Evolutionary conservation across 2,797 vertebrate species (phyloP).

Genomic region (Gouania willdenowi): DNA sequence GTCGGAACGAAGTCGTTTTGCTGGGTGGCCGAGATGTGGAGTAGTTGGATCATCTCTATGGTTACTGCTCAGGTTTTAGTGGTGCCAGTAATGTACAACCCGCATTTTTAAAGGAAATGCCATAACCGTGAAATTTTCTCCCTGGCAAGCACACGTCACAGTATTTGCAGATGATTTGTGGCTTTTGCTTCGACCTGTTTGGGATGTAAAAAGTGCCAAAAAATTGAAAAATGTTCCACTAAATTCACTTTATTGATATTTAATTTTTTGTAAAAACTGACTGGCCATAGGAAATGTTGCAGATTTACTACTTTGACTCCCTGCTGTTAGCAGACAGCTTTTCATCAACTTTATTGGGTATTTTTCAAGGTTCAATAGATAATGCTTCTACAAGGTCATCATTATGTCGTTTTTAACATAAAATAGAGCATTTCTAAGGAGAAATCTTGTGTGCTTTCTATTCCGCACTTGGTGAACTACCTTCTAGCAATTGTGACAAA

Average conservation of each 20-base stretch:
- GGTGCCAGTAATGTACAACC: constrained; percentile 36
- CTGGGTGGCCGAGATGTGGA: constrained; percentile 53
- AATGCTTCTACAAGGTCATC: no score
- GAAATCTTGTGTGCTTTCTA: no score
- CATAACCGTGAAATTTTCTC: constrained; percentile 15
- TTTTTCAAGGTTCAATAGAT: constrained; percentile 4
- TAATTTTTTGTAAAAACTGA: no score
- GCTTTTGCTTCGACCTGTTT: constrained; percentile 34
- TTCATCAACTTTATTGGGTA: neutral
- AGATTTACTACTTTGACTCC: no score
- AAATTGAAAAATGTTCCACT: constrained; percentile 21
- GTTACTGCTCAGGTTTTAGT: constrained; percentile 43
- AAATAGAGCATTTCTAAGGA: no score
- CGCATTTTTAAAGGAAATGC: constrained; percentile 32
- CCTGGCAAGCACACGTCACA: constrained; percentile 2
- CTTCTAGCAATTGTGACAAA: no score
- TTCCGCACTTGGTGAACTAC: no score
- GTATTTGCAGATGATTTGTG: constrained; percentile 40
- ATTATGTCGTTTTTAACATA: no score
- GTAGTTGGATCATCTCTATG: constrained; percentile 41
- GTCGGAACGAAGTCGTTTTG: constrained; percentile 48
- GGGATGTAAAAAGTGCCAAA: constrained; percentile 18
- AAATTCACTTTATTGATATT: neutral
- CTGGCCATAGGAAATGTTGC: no score
- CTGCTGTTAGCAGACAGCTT: neutral